A percentile compares a stretch with the other conserved stretches of the same genome.
Conservation (phyloP, 1,140 invertebrate genomes). For the Bombus confusus region DNA sequence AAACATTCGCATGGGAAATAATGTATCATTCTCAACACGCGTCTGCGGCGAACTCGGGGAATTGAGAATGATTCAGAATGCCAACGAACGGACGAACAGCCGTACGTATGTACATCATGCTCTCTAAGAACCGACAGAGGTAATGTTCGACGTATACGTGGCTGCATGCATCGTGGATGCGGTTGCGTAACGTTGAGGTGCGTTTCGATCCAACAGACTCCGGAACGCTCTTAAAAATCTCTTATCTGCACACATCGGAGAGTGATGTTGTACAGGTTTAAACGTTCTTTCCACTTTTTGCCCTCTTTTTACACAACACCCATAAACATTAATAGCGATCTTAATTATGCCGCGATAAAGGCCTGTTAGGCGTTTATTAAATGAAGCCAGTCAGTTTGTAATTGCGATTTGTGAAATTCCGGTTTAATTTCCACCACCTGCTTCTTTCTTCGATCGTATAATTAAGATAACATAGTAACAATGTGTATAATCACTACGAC, state of each 20-base stretch:
- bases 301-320: no score
- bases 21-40: slow-evolving; percentile 80
- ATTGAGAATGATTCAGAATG: slow-evolving; percentile 78
- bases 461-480: no score
- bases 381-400: no score
- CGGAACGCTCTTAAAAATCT: neutral
- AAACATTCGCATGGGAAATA: slow-evolving; percentile 81
- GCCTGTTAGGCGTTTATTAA: no score
- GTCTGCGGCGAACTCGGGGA: slow-evolving; percentile 71
- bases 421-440: no score
- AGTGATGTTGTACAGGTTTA: neutral
- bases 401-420: no score
- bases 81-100: slow-evolving; percentile 68
- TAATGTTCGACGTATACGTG: slow-evolving; percentile 22
- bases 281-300: neutral
- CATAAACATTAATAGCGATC: no score
- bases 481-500: no score
- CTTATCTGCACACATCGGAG: neutral
- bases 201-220: neutral
- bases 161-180: neutral
- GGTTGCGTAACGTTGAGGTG: neutral
- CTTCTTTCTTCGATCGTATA: no score
- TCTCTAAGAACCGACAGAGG: slow-evolving; percentile 23
- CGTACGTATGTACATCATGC: slow-evolving; percentile 24
- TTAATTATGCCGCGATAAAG: no score